Conservation (phyloP, 1,140 invertebrate species). For the Pinna nobilis region DNA sequence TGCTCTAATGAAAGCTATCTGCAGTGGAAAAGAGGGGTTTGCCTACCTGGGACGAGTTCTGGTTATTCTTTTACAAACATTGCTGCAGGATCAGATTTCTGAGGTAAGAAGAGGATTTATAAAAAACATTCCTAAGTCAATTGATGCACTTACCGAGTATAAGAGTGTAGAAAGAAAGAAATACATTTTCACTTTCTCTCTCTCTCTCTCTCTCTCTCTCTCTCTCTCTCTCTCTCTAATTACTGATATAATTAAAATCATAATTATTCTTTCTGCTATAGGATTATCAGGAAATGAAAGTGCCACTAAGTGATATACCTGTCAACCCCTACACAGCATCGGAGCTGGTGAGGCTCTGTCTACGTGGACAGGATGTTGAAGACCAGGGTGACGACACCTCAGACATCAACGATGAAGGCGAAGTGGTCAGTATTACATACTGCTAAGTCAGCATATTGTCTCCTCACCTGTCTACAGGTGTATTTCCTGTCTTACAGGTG, state of each 20-base stretch:
- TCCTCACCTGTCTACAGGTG: too few relatives aligned
- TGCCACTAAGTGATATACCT: slow-evolving; percentile 65
- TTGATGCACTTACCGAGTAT: not conserved
- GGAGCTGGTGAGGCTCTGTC: slow-evolving; percentile 68
- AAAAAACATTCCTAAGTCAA: not conserved
- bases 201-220: too few relatives aligned
- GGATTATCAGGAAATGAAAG: slow-evolving; percentile 69
- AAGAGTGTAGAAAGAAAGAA: not conserved
- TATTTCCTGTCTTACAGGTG: too few relatives aligned
- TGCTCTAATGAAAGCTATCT: slow-evolving; percentile 66
- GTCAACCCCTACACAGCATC: slow-evolving; percentile 67
- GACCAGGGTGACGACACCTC: slow-evolving; percentile 37
- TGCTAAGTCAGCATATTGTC: not conserved
- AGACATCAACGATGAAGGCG: slow-evolving; percentile 45
- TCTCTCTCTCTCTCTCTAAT: too few relatives aligned
- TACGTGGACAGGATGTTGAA: slow-evolving; percentile 62
- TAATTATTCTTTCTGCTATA: slow-evolving; percentile 48
- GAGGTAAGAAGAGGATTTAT: slow-evolving; percentile 51
- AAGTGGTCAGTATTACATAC: slow-evolving; percentile 57
- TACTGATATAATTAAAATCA: too few relatives aligned
- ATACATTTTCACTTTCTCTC: too few relatives aligned
- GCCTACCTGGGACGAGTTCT: slow-evolving; percentile 63
- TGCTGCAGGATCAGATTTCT: slow-evolving; percentile 70
- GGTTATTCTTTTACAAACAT: slow-evolving; percentile 66
- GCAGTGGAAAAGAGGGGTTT: slow-evolving; percentile 62